These are phyloP conservation scores for Prunella fulvescens DNA, from an alignment of 2,113 vertebrate species.

Conservation along the genomic window DNA sequence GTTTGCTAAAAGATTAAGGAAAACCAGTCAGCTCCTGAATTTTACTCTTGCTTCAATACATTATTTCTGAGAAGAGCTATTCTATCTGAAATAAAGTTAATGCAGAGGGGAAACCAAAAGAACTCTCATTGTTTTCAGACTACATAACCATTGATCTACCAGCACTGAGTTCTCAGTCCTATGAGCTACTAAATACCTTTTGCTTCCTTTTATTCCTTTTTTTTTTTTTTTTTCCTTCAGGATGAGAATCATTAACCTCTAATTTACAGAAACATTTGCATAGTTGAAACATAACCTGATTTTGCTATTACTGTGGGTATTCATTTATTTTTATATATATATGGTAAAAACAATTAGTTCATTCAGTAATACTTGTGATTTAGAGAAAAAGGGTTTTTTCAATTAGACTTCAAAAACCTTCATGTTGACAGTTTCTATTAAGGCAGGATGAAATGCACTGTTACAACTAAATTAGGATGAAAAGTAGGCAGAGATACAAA, in stretches of 20 bases:
- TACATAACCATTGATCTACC: neutral
- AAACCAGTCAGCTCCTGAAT: neutral
- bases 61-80: neutral
- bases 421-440: neutral
- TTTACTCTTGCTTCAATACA: neutral
- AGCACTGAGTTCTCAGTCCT: neutral
- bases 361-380: neutral
- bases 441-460: neutral
- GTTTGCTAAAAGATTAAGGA: neutral
- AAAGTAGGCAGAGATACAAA: neutral
- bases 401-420: neutral
- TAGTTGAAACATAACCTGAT: neutral
- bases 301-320: neutral
- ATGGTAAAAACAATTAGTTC: neutral
- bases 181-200: neutral
- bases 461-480: neutral
- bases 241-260: neutral
- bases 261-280: neutral
- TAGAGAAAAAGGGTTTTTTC: neutral
- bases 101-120: neutral
- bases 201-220: neutral
- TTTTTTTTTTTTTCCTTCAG: neutral
- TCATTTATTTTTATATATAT: neutral
- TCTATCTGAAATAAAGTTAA: neutral
- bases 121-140: neutral